Percentiles rank a stretch among this genome's conserved stretches.
These are phyloP conservation scores for Gambelia wislizenii DNA, from an alignment of 2,797 vertebrate species.

Conservation along the genomic window DNA sequence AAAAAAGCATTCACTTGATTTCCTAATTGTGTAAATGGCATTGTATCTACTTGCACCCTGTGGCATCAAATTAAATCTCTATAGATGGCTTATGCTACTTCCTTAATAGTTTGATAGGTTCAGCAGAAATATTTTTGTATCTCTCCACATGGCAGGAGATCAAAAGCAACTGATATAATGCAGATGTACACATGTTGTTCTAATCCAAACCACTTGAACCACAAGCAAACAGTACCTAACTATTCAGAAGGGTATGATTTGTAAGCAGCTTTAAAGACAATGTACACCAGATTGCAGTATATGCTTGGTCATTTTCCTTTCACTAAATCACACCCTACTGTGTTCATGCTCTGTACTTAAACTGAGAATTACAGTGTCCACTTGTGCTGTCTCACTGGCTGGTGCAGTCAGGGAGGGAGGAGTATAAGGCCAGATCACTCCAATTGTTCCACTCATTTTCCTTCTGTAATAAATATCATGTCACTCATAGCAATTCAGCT, in stretches of 20 bases:
- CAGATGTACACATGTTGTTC: constrained; percentile 51
- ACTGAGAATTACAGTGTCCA: constrained; percentile 28
- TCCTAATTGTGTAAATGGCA: neutral
- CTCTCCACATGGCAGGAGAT: constrained; percentile 12
- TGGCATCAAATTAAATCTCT: neutral
- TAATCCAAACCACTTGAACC: constrained; percentile 40
- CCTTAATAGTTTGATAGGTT: constrained; percentile 26
- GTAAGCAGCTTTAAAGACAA: constrained; percentile 41
- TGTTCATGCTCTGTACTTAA: constrained; percentile 47
- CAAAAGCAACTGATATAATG: constrained; percentile 57
- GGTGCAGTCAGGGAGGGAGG: neutral
- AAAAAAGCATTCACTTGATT: neutral
- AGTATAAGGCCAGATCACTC: neutral
- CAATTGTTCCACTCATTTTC: constrained; percentile 11
- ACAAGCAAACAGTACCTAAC: constrained; percentile 13
- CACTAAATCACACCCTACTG: constrained; percentile 48
- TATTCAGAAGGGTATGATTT: constrained; percentile 42
- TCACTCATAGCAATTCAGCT: neutral
- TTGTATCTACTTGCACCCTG: neutral
- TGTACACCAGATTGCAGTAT: constrained; percentile 15
- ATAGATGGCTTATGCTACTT: neutral
- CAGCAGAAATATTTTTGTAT: constrained; percentile 24
- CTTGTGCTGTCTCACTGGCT: neutral
- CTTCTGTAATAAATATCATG: neutral
- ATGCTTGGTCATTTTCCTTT: constrained; percentile 40